Evolutionary conservation across 2,113 vertebrate genomes (phyloP).

Genomic region (Serinus canaria): DNA sequence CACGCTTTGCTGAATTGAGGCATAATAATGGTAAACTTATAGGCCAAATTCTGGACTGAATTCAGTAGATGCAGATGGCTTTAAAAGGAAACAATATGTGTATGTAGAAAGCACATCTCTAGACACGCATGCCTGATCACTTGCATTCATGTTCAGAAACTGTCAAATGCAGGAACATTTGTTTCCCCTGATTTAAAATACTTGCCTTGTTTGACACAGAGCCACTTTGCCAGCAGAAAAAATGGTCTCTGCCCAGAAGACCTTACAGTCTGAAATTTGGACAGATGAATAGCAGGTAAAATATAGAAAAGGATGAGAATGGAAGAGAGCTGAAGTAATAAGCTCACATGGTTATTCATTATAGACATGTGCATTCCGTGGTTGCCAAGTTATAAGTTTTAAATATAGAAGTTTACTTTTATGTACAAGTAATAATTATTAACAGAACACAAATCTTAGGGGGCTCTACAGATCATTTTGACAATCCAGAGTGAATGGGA

Average conservation of each 20-base stretch:
- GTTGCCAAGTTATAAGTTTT: conserved; percentile 63
- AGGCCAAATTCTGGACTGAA: conserved; percentile 51
- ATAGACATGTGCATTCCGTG: conserved; percentile 35
- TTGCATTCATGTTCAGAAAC: conserved; percentile 39
- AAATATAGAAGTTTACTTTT: conserved; percentile 66
- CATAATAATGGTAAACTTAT: conserved; percentile 56
- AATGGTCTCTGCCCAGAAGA: not conserved
- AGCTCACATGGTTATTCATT: conserved; percentile 38
- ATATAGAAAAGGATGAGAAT: not conserved
- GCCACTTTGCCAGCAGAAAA: not conserved
- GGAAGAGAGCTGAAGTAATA: not conserved
- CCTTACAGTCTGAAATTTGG: not conserved
- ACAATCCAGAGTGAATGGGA: conserved; percentile 45
- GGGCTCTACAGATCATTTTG: conserved; percentile 47
- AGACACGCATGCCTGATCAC: conserved; percentile 54
- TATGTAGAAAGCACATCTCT: conserved; percentile 39
- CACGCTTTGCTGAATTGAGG: conserved; percentile 52
- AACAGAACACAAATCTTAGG: conserved; percentile 57
- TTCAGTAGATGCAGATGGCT: conserved; percentile 64
- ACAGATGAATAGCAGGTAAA: conserved; percentile 8
- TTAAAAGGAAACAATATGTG: conserved; percentile 68
- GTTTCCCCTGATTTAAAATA: conserved; percentile 6
- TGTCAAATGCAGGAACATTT: conserved; percentile 11
- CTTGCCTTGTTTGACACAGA: conserved; percentile 9
- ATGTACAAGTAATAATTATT: conserved; percentile 68